These are phyloP conservation scores for Drosophila truncata DNA, from an alignment of 1,140 invertebrate species.

Conservation along the genomic window DNA sequence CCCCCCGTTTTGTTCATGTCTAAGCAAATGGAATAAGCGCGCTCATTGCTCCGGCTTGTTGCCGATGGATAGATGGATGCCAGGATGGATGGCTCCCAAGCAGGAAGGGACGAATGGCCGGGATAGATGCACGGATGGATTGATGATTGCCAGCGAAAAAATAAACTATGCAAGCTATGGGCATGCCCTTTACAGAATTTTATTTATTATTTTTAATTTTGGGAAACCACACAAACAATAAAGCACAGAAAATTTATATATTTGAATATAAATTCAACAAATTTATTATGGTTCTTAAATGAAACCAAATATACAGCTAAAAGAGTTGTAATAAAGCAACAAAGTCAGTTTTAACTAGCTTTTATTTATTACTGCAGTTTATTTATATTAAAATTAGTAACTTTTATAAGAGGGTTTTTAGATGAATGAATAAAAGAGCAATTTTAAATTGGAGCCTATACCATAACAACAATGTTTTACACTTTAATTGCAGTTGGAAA, in stretches of 20 bases:
- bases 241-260: neutral
- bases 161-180: conserved; percentile 33
- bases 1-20: conserved; percentile 72
- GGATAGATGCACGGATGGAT: conserved; percentile 27
- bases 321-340: neutral
- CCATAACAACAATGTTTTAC: no score
- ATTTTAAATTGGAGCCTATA: no score
- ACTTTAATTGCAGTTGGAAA: neutral
- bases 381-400: neutral
- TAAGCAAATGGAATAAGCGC: conserved; percentile 83
- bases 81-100: conserved; percentile 10
- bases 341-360: neutral
- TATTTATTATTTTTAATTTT: conserved; percentile 15
- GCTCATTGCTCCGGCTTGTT: conserved; percentile 76
- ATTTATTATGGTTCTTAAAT: conserved; percentile 6
- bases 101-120: conserved; percentile 9
- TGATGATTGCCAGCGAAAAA: conserved; percentile 21
- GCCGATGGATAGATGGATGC: conserved; percentile 54
- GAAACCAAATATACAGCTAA: neutral
- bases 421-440: neutral
- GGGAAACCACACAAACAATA: neutral
- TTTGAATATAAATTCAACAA: neutral
- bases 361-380: no score
- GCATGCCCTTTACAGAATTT: conserved; percentile 30
- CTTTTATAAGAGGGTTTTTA: no score